Evolutionary conservation across 1,140 invertebrate genomes (phyloP).

Genomic region (Trinorchestia longiramus): DNA sequence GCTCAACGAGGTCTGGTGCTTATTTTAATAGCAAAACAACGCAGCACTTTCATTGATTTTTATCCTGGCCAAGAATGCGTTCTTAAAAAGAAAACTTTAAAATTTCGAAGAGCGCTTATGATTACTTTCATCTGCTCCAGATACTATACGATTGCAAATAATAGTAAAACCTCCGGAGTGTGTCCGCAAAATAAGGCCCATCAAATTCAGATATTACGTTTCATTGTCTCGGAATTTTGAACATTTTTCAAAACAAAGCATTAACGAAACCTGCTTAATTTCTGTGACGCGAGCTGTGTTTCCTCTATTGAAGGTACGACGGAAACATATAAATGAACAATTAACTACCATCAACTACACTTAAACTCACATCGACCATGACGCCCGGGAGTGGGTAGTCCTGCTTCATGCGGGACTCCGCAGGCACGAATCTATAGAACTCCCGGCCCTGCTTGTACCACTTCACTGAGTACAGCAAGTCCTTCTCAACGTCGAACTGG

Average conservation of each 20-base stretch:
- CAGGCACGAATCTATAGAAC: constrained; percentile 78
- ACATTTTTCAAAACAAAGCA: not conserved
- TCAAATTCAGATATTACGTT: not conserved
- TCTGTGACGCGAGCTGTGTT: not conserved
- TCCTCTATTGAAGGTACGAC: not conserved
- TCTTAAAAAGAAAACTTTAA: too few relatives aligned
- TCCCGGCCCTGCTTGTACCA: constrained; percentile 72
- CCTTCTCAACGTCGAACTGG: constrained; percentile 70
- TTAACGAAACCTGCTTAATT: not conserved
- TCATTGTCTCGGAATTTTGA: not conserved
- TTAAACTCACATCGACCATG: constrained; percentile 80
- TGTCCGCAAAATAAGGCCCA: not conserved
- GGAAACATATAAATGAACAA: not conserved
- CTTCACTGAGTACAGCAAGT: constrained; percentile 71
- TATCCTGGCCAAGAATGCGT: too few relatives aligned
- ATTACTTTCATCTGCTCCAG: not conserved
- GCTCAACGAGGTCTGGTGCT: too few relatives aligned
- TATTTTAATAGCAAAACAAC: too few relatives aligned
- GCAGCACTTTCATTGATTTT: too few relatives aligned
- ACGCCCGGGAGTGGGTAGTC: constrained; percentile 80
- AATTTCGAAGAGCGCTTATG: not conserved
- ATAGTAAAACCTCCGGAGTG: not conserved
- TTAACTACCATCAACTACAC: not conserved
- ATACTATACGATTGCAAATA: not conserved
- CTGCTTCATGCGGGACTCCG: constrained; percentile 78